These are phyloP conservation scores for Isaurus tuberculatus DNA, from an alignment of 92 coral and sea anemone species.

Conservation along the genomic window DNA sequence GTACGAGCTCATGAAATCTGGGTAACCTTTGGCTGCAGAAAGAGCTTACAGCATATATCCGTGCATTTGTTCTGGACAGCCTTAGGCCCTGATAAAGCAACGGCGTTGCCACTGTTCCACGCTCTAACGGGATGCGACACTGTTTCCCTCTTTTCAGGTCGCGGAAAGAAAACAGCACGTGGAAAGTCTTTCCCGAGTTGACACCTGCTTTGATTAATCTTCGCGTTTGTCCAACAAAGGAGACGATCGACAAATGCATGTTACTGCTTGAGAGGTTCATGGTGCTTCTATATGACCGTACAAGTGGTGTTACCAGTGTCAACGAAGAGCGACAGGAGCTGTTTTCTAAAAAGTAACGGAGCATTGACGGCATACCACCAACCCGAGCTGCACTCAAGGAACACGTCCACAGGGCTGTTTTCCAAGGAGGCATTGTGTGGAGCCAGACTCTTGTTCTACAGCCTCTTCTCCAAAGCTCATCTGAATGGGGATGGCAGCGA, in stretches of 20 bases:
- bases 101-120: constrained; percentile 70
- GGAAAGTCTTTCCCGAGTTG: constrained; percentile 70
- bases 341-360: constrained; percentile 33
- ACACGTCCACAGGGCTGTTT: constrained; percentile 39
- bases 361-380: constrained; percentile 35
- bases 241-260: constrained; percentile 50
- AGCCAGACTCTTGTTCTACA: constrained; percentile 44
- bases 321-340: constrained; percentile 19
- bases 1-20: constrained; percentile 27
- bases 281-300: constrained; percentile 52
- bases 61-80: constrained; percentile 51
- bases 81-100: constrained; percentile 59
- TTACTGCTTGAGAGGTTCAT: constrained; percentile 52
- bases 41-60: neutral
- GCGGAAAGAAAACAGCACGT: constrained; percentile 67
- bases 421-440: constrained; percentile 49
- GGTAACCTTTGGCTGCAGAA: too few relatives aligned
- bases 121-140: constrained; percentile 80
- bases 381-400: constrained; percentile 46
- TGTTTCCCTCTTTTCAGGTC: constrained; percentile 60
- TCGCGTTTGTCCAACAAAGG: constrained; percentile 41
- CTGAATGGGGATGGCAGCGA: constrained; percentile 50
- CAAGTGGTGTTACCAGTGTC: constrained; percentile 50
- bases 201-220: constrained; percentile 58
- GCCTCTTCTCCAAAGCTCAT: constrained; percentile 29